Evolutionary conservation across 2,113 vertebrate genomes (phyloP).

Genomic region (Chinchilla lanigera): DNA sequence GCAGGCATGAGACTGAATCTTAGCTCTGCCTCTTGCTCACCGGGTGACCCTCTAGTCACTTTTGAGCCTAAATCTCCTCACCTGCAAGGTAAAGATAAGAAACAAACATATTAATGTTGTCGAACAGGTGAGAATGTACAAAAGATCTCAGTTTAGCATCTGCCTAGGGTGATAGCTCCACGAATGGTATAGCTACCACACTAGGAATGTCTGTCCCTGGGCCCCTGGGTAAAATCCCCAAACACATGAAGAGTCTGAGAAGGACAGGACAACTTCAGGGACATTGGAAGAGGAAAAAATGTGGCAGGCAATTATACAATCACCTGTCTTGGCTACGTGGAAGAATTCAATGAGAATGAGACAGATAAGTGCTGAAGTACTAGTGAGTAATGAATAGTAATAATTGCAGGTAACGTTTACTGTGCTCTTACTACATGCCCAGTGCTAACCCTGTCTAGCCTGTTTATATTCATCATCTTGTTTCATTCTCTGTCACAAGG

Average conservation of each 20-base stretch:
- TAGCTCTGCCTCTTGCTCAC: background rate
- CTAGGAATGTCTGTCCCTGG: background rate
- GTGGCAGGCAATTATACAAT: background rate
- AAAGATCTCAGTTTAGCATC: background rate
- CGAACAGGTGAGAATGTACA: background rate
- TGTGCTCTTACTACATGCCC: background rate
- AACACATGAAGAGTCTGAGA: background rate
- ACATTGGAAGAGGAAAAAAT: background rate
- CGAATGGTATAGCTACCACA: no score
- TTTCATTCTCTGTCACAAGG: background rate
- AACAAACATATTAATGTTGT: background rate
- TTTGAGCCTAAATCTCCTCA: background rate
- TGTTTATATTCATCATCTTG: background rate
- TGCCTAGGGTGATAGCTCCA: rapidly evolving
- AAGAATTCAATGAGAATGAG: background rate
- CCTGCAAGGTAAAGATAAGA: background rate
- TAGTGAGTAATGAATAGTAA: background rate
- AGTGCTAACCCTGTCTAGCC: background rate
- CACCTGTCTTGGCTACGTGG: background rate
- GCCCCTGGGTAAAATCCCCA: background rate
- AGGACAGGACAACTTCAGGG: background rate
- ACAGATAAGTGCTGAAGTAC: background rate
- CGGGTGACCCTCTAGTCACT: background rate
- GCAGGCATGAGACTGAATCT: background rate
- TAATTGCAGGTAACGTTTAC: background rate